These are phyloP conservation scores for Crambe crambe DNA, from an alignment of 37 sponge, comb jelly and placozoan species.

Conservation along the genomic window DNA sequence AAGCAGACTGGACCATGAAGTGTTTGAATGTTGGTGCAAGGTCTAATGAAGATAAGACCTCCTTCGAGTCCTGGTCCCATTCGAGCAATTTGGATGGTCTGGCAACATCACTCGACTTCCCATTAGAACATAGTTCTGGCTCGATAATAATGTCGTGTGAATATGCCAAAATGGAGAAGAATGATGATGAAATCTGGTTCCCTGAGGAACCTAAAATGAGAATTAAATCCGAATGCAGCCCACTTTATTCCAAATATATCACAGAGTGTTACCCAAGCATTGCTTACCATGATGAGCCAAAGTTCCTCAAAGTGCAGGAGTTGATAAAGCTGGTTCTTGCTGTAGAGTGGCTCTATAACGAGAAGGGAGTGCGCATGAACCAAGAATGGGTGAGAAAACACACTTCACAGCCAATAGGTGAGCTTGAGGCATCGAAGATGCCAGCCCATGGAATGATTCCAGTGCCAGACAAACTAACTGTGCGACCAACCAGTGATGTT, in stretches of 20 bases:
- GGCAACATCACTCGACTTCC: conserved; percentile 34
- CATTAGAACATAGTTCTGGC: background rate
- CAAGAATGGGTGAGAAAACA: too few relatives aligned
- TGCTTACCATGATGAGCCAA: conserved; percentile 60
- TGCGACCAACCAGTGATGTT: background rate
- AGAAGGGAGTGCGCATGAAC: too few relatives aligned
- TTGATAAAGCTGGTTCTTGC: too few relatives aligned
- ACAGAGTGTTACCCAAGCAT: conserved; percentile 26
- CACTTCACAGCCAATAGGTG: too few relatives aligned
- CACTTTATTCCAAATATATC: conserved; percentile 39
- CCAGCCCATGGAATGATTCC: background rate
- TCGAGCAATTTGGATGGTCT: conserved; percentile 39
- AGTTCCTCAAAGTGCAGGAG: too few relatives aligned
- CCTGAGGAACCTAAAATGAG: conserved; percentile 36
- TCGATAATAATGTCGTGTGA: conserved; percentile 38
- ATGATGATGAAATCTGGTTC: conserved; percentile 24
- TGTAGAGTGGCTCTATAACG: too few relatives aligned
- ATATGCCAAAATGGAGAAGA: conserved; percentile 4
- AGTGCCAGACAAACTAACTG: background rate
- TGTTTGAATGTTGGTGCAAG: too few relatives aligned
- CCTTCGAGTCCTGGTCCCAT: conserved; percentile 7
- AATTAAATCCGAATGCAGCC: background rate
- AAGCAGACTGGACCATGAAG: too few relatives aligned
- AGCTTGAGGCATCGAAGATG: too few relatives aligned
- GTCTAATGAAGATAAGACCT: conserved; percentile 23